Evolutionary conservation across 2,113 vertebrate genomes (phyloP).

Genomic region (Protobothrops flavoviridis): DNA sequence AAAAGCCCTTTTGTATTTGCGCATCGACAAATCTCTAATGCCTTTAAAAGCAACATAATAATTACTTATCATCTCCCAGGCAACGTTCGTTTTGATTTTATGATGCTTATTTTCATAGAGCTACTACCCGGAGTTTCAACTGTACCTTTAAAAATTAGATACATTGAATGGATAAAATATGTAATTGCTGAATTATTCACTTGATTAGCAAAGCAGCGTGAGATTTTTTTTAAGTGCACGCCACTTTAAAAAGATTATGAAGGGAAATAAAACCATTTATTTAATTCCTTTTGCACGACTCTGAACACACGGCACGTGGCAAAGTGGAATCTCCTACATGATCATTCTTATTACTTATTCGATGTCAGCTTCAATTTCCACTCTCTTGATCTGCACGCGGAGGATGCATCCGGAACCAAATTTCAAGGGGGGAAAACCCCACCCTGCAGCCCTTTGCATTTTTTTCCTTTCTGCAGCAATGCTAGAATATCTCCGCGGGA

Average conservation of each 20-base stretch:
- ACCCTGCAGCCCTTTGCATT: neutral
- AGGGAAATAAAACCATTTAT: neutral
- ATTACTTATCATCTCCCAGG: neutral
- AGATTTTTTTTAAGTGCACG: neutral
- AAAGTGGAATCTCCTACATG: neutral
- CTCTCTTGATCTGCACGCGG: neutral
- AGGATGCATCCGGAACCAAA: neutral
- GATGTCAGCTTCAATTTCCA: neutral
- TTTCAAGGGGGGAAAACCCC: too few species aligned
- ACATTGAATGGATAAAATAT: neutral
- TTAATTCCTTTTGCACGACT: neutral
- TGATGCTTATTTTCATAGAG: neutral
- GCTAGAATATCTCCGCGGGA: neutral
- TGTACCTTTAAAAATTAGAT: neutral
- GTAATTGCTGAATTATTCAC: neutral
- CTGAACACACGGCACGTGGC: neutral
- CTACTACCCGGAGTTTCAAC: neutral
- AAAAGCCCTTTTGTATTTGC: neutral
- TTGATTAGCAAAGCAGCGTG: neutral
- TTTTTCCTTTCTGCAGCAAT: accelerated
- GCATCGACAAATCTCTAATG: neutral
- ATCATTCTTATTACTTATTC: neutral
- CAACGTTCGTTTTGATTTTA: neutral
- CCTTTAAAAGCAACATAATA: neutral
- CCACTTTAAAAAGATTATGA: neutral